Percentiles rank a stretch among this genome's conserved stretches.
Evolutionary conservation across 2,888 invertebrate genomes (phyloP).

Genomic region (Tholera decimalis): DNA sequence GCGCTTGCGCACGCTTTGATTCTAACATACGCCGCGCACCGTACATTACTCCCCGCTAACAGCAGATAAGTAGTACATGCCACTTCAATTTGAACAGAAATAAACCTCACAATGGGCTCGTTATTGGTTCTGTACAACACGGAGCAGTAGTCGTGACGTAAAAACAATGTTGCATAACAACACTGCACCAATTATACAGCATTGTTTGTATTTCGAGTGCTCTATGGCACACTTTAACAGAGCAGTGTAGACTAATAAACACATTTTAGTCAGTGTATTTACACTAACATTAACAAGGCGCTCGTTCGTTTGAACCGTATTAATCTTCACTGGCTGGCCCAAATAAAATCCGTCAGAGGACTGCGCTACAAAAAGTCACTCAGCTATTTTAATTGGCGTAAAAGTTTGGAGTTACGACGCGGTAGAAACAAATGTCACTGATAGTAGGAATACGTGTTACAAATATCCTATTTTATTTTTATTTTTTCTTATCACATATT

Average conservation of each 20-base stretch:
- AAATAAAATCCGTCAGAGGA: slow-evolving; percentile 85
- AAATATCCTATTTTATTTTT: slow-evolving; percentile 50
- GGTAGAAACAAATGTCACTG: slow-evolving; percentile 81
- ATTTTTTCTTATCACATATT: slow-evolving; percentile 24
- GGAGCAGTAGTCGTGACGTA: slow-evolving; percentile 65
- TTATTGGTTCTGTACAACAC: slow-evolving; percentile 68
- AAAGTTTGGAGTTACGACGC: slow-evolving; percentile 80
- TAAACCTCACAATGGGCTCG: slow-evolving; percentile 67
- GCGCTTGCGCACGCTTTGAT: slow-evolving; percentile 71
- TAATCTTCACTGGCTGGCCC: slow-evolving; percentile 83
- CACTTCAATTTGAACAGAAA: slow-evolving; percentile 64
- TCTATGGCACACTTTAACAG: slow-evolving; percentile 74
- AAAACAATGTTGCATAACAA: slow-evolving; percentile 76
- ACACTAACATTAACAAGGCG: slow-evolving; percentile 82
- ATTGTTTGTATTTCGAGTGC: slow-evolving; percentile 82
- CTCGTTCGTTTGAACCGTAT: slow-evolving; percentile 84
- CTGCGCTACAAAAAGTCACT: slow-evolving; percentile 84
- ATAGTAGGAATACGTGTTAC: slow-evolving; percentile 71
- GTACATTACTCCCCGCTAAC: slow-evolving; percentile 62
- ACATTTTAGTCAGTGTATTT: slow-evolving; percentile 83
- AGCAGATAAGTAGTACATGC: slow-evolving; percentile 61
- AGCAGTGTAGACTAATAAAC: slow-evolving; percentile 83
- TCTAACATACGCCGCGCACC: slow-evolving; percentile 68
- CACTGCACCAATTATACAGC: slow-evolving; percentile 79
- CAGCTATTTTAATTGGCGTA: slow-evolving; percentile 90